Evolutionary conservation across 2,888 invertebrate species (phyloP).

Genomic region (Cataglyphis livida): DNA sequence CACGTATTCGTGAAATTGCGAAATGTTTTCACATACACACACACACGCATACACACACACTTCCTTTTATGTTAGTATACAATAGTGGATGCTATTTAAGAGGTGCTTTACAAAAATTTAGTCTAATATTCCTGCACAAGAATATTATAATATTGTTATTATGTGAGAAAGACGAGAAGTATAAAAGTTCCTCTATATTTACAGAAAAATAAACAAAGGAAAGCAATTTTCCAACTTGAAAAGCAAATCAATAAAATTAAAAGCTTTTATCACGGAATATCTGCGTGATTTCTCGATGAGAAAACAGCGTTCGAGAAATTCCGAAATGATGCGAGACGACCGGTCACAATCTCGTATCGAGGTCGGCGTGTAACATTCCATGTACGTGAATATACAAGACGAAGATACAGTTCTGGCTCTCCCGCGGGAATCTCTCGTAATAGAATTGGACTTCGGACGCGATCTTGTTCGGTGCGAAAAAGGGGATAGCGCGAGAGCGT

Average conservation of each 20-base stretch:
- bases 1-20: conserved; percentile 27
- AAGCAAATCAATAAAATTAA: conserved; percentile 28
- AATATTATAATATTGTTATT: conserved; percentile 8
- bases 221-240: conserved; percentile 18
- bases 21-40: neutral
- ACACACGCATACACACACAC: neutral
- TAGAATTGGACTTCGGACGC: conserved; percentile 63
- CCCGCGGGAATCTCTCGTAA: conserved; percentile 59
- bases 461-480: conserved; percentile 51
- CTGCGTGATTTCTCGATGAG: conserved; percentile 15
- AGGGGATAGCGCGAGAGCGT: conserved; percentile 25
- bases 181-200: conserved; percentile 3
- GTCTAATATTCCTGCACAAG: conserved; percentile 10
- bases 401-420: conserved; percentile 55
- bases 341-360: conserved; percentile 41
- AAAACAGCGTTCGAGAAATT: conserved; percentile 46
- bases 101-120: conserved; percentile 13
- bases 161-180: conserved; percentile 10
- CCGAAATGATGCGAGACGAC: conserved; percentile 36
- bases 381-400: conserved; percentile 48
- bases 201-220: conserved; percentile 9
- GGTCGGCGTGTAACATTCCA: conserved; percentile 48
- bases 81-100: neutral
- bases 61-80: neutral
- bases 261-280: conserved; percentile 11